Evolutionary conservation across 2,888 invertebrate species (phyloP).

Genomic region (Cistogaster globosa): DNA sequence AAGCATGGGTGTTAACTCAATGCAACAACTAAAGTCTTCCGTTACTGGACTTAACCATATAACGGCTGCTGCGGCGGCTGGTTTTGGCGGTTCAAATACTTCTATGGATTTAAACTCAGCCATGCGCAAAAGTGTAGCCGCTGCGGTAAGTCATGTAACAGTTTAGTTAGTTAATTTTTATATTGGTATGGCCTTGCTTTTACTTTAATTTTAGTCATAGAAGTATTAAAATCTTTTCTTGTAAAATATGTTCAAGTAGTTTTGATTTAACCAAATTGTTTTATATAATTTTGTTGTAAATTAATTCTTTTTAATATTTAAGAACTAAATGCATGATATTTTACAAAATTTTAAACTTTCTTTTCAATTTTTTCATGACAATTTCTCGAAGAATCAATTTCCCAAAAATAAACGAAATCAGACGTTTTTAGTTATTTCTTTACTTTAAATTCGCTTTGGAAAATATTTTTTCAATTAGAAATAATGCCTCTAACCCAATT

Average conservation of each 20-base stretch:
- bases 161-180: slow-evolving; percentile 73
- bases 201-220: slow-evolving; percentile 6
- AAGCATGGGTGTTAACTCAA: slow-evolving; percentile 58
- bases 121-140: slow-evolving; percentile 79
- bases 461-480: no score
- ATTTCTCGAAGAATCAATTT: no score
- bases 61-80: slow-evolving; percentile 64
- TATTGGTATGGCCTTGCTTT: slow-evolving; percentile 58
- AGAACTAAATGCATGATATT: slow-evolving; percentile 35
- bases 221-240: slow-evolving; percentile 27
- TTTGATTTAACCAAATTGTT: slow-evolving; percentile 41
- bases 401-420: no score
- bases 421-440: no score
- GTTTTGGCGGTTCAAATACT: slow-evolving; percentile 46
- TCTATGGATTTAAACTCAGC: slow-evolving; percentile 69
- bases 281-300: background rate
- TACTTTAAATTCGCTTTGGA: no score
- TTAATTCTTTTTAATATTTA: slow-evolving; percentile 6
- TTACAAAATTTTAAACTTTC: no score
- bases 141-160: slow-evolving; percentile 81
- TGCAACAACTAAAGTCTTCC: slow-evolving; percentile 76
- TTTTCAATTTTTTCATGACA: no score
- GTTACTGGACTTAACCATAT: slow-evolving; percentile 73
- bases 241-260: slow-evolving; percentile 44
- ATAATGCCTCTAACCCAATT: no score